Base-by-base conservation (phyloP, 1,140 invertebrate genomes). In the Drosophila malerkotliana region DNA sequence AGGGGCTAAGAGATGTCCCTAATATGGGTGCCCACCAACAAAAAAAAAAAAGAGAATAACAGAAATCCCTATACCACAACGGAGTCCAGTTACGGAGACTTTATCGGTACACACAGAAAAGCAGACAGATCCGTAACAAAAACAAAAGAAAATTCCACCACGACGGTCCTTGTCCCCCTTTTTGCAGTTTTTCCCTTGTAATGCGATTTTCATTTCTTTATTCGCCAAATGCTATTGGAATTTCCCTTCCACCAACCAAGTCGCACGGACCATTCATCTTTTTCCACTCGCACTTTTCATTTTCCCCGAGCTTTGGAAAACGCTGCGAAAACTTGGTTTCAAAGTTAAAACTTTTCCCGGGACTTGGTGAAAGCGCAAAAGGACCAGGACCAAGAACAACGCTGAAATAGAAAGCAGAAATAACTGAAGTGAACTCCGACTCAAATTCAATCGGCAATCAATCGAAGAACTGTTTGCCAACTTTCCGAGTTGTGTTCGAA, bases 181-280 rank as follows among this genome's bases (percentile, higher is more conserved):
- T 44, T 64, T 18, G 18, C 45, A 74, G 41, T 76, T 76, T 37
- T 7, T 51, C 72, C 18, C 1, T 44, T 75, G 62, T 75, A 76
- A 76, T 76, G 56, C 61, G 72, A 76, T 76, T 76, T 76, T 76
- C 61, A 63, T 71, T 66, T 51, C 53, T 72, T 72, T 44, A 51
- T 71, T 64, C 63, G 59, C 63, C 45, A 45, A 45, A 34, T 37
- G 47, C 51, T 48, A 67, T 67, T 67, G 63, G 63, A 45, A 67
- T 67, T 61, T 66, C 48, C 57, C 24, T 44, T 26, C 21, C 2
- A 5, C 26, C 26, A 28, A 28, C 26, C 26, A 18, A 18, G 6
- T 6, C 26, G 5, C 15, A 18, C 34, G 34, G n/a, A 37, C 34
- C 34, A 37, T 37, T 37, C 34, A 37, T n/a, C 34, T 37, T 44